Base-by-base conservation (phyloP, 2,888 invertebrate species). In the Nephrocerus scutellatus region DNA sequence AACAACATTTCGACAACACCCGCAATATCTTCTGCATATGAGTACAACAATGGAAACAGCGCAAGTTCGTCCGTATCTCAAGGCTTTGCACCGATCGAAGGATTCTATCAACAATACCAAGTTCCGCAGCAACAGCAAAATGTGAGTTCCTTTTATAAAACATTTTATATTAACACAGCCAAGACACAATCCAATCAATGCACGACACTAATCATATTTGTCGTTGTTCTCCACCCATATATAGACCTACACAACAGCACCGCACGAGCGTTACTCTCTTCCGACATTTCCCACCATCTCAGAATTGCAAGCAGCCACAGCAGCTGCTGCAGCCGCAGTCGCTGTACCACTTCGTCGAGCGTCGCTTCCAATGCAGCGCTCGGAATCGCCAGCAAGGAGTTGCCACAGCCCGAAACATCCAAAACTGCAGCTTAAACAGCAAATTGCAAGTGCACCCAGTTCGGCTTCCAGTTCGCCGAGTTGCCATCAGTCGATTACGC, bases 321-420 rank as follows among this genome's bases (percentile, higher is more conserved):
- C 50, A 0, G 41, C 53, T 5, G 49, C 46, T 8, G 44, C 43
- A 8, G 40, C 30, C 5, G 36, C 47, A 2, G 46, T 50, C 4
- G 44, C 41, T 32, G 75, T 81, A 10, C 75, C 80, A 25, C 76
- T 82, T 56, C 73, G 86, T 43, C 74, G 86, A 48, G 79, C 85
- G 5, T 85, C 85, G 5, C 68, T 87, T 48, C 85, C 85, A 3
- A 74, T 85, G 14, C 87, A 87, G 62, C 73, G 86, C 48, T 83
- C 84, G 6, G 85, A 86, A 62, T 86, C 86, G 3, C 84, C 81
- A 6, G 49, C 49, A 7, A n/a, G n/a, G n/a, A n/a, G n/a, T n/a
- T 50, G 51, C 2, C 61, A 59, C 34, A 62, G 63, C 30, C 61
- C 61, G 2, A 61, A 61, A 37, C 42, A 62, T 46, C 60, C 61